A percentile compares a stretch with the other conserved stretches of the same genome.
phyloP scores from a whole-genome alignment of 2,113 vertebrate species.

The Syngnathus typhle region DNA sequence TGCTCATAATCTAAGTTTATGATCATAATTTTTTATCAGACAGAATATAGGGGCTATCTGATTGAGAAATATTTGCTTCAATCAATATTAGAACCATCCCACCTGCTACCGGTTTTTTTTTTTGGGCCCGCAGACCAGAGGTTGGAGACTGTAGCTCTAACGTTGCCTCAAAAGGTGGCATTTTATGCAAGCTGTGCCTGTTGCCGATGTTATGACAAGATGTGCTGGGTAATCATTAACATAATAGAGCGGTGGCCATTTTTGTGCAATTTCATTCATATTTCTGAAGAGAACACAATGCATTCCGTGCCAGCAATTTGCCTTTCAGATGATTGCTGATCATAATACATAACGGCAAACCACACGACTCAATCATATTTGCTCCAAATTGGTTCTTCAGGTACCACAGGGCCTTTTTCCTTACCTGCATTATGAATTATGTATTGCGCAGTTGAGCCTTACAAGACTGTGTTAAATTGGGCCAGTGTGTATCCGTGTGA shows the following conservation, averaged over 20 bases:
- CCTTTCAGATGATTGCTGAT: not conserved
- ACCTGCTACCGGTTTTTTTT: no score
- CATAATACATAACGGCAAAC: not conserved
- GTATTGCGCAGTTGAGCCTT: constrained; percentile 17
- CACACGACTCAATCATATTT: constrained; percentile 1
- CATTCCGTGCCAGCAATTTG: not conserved
- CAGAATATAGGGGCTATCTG: not conserved
- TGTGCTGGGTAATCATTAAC: no score
- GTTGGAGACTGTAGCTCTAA: not conserved
- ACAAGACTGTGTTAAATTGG: constrained; percentile 36
- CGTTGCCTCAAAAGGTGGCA: not conserved
- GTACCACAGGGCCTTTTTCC: constrained; percentile 11
- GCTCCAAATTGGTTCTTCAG: constrained; percentile 6
- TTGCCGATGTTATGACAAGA: no score
- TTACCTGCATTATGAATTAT: constrained; percentile 44
- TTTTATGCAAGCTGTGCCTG: no score
- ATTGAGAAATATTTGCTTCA: no score
- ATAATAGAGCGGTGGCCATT: not conserved
- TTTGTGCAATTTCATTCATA: not conserved
- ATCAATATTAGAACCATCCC: no score
- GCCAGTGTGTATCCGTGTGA: constrained; percentile 21
- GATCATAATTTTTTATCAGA: no score
- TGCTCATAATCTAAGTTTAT: not conserved
- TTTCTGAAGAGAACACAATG: not conserved
- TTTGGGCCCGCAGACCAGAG: no score